These are phyloP conservation scores for Saturnia japonica DNA, from an alignment of 2,888 invertebrate species.

Conservation along the genomic window DNA sequence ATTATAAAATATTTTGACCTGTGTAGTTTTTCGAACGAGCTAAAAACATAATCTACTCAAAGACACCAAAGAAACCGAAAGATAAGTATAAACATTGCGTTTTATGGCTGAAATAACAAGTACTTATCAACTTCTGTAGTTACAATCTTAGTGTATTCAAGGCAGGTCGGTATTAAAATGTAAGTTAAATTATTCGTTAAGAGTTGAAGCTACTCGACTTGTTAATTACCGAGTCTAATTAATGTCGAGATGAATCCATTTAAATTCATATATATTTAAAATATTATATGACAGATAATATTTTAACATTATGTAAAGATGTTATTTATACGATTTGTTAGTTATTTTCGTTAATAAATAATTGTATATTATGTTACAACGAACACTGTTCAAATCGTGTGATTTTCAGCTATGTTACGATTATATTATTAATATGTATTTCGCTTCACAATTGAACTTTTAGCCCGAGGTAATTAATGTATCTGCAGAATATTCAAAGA, in stretches of 20 bases:
- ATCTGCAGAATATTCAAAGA: neutral
- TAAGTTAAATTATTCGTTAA: conserved; percentile 20
- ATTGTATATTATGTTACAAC: neutral
- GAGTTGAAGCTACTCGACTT: conserved; percentile 4
- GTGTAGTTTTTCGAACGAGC: neutral
- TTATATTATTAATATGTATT: no score
- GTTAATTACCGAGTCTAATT: conserved; percentile 1
- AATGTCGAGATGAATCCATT: neutral
- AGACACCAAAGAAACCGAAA: neutral
- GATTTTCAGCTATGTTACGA: no score
- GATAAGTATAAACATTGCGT: neutral
- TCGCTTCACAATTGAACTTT: neutral
- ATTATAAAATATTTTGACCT: neutral
- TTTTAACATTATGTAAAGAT: neutral
- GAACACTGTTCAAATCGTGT: neutral
- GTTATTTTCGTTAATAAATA: neutral
- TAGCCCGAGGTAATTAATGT: neutral
- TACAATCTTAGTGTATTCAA: conserved; percentile 3
- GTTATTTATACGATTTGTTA: neutral
- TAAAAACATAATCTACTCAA: neutral
- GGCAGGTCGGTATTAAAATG: conserved; percentile 25
- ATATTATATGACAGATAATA: neutral
- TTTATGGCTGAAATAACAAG: neutral
- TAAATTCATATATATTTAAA: neutral
- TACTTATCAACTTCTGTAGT: neutral